Base-by-base conservation (phyloP, 2,797 vertebrate genomes). In the Spatula clypeata region DNA sequence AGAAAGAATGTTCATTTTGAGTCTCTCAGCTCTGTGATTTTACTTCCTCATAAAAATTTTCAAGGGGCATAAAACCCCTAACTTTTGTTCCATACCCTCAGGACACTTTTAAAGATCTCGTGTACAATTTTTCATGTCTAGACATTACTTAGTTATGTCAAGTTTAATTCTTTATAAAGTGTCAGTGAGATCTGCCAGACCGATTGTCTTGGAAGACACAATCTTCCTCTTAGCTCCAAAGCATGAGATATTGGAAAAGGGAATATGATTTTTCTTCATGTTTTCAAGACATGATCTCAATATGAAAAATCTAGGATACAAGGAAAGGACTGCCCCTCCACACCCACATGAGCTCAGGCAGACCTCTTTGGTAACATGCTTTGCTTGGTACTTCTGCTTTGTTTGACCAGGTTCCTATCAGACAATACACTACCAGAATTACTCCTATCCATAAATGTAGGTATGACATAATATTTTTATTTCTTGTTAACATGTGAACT, bases 61-160 rank as follows among this genome's bases (percentile, higher is more conserved):
- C 47, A 93, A 80, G 31, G 23, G 8, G 4, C 17, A 71, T 74
- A 91, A 94, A 88, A 51, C 47, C 65, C 44, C 55, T 36, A 83
- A 84, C 21, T 79, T 64, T 87, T 34, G 34, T 86, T 92, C 44
- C 21, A 71, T 86, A 83, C 45, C 53, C 73, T 88, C 29, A 73
- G 49, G 74, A 76, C 11, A 61, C 23, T 87, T 95, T 87, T 79
- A 85, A 96, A 79, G 36, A 87, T 55, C 69, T 94, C 0, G 1
- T 36, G 47, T 69, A 65, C 45, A 84, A 12, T 73, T 90, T 90
- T 62, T 88, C 65, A 32, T 32, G 82, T 91, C 90, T 92, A 94
- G 82, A 95, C 70, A 83, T 44, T 91, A 94, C 84, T 92, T 76
- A 65, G 38, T 49, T 91, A 20, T 70, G 79, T 96, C 65, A 94